phyloP scores from a whole-genome alignment of 2,797 vertebrate species.

The Tapirus indicus region DNA sequence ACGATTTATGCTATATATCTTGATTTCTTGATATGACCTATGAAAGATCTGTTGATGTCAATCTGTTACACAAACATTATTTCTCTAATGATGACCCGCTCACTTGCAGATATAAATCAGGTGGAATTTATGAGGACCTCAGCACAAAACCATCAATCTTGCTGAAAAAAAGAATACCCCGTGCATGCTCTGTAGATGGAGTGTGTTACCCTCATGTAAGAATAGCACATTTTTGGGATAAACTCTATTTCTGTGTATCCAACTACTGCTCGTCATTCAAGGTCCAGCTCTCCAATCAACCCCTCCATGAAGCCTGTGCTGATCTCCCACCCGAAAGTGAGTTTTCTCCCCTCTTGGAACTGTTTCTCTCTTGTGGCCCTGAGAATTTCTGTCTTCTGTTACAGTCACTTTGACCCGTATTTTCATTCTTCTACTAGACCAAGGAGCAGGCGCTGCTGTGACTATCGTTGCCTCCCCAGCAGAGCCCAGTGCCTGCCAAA shows the following conservation, averaged over 20 bases:
- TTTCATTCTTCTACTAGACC: not conserved
- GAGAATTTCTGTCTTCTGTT: not conserved
- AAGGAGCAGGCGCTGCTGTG: not conserved
- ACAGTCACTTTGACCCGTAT: not conserved
- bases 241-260: not conserved
- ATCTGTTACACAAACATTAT: not conserved
- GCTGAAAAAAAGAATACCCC: not conserved
- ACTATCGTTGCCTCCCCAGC: not conserved
- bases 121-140: not conserved
- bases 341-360: not conserved
- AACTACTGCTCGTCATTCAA: not conserved
- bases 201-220: not conserved
- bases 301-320: not conserved
- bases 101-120: not conserved
- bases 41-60: not conserved
- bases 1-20: not conserved
- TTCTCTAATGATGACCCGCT: not conserved
- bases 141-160: constrained; percentile 6
- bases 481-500: not conserved
- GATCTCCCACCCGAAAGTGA: not conserved
- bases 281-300: not conserved
- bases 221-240: not conserved
- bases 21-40: not conserved
- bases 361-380: not conserved
- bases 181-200: not conserved